Conservation (phyloP, 2,888 invertebrate genomes). For the Acleris laterana region DNA sequence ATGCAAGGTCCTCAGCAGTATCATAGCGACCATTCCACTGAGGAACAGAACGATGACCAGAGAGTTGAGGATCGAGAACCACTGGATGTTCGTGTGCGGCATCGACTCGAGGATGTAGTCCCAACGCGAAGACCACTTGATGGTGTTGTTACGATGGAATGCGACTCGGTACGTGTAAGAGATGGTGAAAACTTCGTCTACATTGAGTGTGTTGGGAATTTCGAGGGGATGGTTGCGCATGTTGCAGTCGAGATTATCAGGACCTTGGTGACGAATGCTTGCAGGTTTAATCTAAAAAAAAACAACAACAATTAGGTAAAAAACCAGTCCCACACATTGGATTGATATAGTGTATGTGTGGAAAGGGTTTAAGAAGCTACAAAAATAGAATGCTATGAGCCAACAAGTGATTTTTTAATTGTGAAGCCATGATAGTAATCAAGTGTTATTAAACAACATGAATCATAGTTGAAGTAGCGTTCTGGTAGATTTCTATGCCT, state of each 20-base stretch:
- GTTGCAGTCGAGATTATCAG: slow-evolving; percentile 75
- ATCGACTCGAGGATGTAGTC: slow-evolving; percentile 99
- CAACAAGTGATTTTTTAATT: too few species aligned
- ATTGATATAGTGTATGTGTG: too few species aligned
- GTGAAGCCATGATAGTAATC: too few species aligned
- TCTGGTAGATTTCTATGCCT: too few species aligned
- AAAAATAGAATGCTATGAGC: too few species aligned
- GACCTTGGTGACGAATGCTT: slow-evolving; percentile 82
- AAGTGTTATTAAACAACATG: too few species aligned
- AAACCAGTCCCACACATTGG: too few species aligned
- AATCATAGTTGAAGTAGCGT: too few species aligned
- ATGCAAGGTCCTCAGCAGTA: slow-evolving; percentile 96
- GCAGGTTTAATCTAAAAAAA: slow-evolving; percentile 76
- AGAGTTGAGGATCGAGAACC: slow-evolving; percentile 99
- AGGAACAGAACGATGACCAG: slow-evolving; percentile 98
- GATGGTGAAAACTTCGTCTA: slow-evolving; percentile 84
- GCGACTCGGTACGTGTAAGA: slow-evolving; percentile 94
- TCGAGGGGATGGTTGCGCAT: slow-evolving; percentile 86
- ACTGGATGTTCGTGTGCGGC: slow-evolving; percentile 99
- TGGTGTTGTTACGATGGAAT: slow-evolving; percentile 91
- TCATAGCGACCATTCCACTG: slow-evolving; percentile 99
- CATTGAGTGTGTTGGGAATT: slow-evolving; percentile 85
- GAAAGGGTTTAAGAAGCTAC: too few species aligned
- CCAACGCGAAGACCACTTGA: slow-evolving; percentile 99
- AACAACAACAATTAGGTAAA: not conserved